Percentiles rank a stretch among this genome's conserved stretches.
phyloP scores from a whole-genome alignment of 2,797 vertebrate species.

The Manis javanica region DNA sequence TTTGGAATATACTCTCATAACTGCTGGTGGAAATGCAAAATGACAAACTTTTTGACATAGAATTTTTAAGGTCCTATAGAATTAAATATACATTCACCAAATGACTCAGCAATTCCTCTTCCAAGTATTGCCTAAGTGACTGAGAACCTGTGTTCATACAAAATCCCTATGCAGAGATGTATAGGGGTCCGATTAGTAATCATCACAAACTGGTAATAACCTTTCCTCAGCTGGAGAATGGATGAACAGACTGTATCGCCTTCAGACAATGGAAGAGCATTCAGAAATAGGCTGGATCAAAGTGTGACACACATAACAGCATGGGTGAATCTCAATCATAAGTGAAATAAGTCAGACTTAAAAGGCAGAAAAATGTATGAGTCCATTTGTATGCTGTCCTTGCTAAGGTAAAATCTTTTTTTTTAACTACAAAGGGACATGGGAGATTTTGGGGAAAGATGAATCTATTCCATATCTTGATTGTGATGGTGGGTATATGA shows the following conservation, averaged over 20 bases:
- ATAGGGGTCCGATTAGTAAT: neutral
- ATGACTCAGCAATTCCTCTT: neutral
- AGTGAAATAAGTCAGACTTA: neutral
- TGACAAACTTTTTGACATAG: no score
- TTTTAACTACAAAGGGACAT: neutral
- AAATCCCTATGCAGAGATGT: neutral
- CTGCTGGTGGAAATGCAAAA: neutral
- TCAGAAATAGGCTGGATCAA: neutral
- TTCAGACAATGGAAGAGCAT: neutral
- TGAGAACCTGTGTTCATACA: no score
- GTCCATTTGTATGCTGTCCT: neutral
- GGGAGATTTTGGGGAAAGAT: neutral
- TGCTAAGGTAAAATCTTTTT: neutral
- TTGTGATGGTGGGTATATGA: neutral
- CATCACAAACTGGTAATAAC: neutral
- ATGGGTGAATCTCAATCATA: rapidly evolving
- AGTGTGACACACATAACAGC: rapidly evolving
- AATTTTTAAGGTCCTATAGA: neutral
- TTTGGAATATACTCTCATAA: neutral
- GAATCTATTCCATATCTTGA: neutral
- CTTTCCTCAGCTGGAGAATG: neutral
- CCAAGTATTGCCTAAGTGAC: neutral
- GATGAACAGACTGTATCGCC: neutral
- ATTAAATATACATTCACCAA: neutral
- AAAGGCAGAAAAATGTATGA: neutral